phyloP scores from a whole-genome alignment of 2,888 invertebrate species.

The Chymomyza amoena region DNA sequence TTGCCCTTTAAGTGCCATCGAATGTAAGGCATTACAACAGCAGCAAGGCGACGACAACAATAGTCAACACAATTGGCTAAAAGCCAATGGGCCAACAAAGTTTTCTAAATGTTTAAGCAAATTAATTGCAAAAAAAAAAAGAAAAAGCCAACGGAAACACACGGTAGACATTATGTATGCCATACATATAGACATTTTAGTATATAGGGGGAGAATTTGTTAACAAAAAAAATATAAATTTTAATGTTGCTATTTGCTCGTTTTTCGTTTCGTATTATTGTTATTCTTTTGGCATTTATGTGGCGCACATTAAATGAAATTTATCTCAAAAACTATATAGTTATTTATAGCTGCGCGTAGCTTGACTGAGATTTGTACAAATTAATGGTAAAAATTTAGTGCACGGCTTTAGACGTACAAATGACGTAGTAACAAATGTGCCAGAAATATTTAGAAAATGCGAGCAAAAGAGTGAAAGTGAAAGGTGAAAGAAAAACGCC shows the following conservation, averaged over 20 bases:
- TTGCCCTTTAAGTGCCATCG: conserved; percentile 48
- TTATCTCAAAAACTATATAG: conserved; percentile 14
- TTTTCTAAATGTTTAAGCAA: conserved; percentile 31
- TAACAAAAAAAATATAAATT: conserved; percentile 16
- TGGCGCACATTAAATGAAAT: conserved; percentile 1
- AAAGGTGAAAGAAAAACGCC: conserved; percentile 2
- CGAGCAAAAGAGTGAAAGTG: conserved; percentile 42
- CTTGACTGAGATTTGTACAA: conserved; percentile 42
- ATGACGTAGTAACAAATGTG: conserved; percentile 28
- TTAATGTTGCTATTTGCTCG: not conserved
- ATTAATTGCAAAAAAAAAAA: conserved; percentile 45
- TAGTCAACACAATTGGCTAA: conserved; percentile 52
- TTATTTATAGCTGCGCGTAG: conserved; percentile 47
- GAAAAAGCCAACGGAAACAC: conserved; percentile 31
- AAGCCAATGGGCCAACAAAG: conserved; percentile 41
- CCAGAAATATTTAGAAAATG: conserved; percentile 61
- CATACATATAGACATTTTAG: not conserved
- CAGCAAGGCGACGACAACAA: conserved; percentile 14
- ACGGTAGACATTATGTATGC: conserved; percentile 16
- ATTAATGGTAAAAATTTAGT: conserved; percentile 65
- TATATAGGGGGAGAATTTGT: not conserved
- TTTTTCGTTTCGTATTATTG: conserved; percentile 8
- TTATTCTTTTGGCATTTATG: conserved; percentile 28
- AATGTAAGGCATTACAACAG: conserved; percentile 1
- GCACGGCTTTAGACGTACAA: conserved; percentile 51